Evolutionary conservation across 1,140 invertebrate species (phyloP).

Genomic region (Brachionus paranguensis): DNA sequence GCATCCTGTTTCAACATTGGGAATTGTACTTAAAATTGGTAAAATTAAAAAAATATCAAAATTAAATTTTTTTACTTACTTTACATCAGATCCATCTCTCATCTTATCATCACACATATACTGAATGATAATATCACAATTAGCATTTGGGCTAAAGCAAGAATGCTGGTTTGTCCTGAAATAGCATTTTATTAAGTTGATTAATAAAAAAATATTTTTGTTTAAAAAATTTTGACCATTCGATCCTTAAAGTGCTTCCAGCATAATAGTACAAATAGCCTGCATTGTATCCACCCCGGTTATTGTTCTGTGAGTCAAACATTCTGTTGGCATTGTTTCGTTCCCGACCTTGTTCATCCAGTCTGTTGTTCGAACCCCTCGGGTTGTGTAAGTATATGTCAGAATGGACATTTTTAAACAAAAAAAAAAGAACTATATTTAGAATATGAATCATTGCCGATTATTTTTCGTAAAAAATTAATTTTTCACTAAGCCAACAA

Average conservation of each 20-base stretch:
- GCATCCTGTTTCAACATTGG: constrained; percentile 29
- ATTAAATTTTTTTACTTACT: background rate
- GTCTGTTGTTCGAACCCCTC: constrained; percentile 38
- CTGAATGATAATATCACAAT: constrained; percentile 53
- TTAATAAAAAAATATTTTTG: background rate
- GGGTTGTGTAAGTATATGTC: constrained; percentile 38
- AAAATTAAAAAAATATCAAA: background rate
- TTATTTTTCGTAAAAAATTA: background rate
- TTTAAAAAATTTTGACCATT: constrained; percentile 1
- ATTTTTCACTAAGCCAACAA: background rate
- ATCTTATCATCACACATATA: constrained; percentile 47
- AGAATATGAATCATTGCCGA: background rate
- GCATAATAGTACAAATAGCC: constrained; percentile 49
- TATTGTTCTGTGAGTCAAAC: constrained; percentile 47
- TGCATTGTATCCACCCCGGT: constrained; percentile 54
- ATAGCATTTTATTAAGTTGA: background rate
- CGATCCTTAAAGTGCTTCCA: constrained; percentile 44
- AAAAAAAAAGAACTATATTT: background rate
- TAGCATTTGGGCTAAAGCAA: constrained; percentile 47
- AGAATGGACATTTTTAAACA: background rate
- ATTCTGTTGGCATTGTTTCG: constrained; percentile 16
- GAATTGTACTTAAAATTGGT: background rate
- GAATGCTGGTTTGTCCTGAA: constrained; percentile 54
- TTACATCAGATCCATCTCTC: background rate
- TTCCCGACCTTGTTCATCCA: background rate